phyloP scores from a whole-genome alignment of 2,888 invertebrate genomes.

The Seira ritae region DNA sequence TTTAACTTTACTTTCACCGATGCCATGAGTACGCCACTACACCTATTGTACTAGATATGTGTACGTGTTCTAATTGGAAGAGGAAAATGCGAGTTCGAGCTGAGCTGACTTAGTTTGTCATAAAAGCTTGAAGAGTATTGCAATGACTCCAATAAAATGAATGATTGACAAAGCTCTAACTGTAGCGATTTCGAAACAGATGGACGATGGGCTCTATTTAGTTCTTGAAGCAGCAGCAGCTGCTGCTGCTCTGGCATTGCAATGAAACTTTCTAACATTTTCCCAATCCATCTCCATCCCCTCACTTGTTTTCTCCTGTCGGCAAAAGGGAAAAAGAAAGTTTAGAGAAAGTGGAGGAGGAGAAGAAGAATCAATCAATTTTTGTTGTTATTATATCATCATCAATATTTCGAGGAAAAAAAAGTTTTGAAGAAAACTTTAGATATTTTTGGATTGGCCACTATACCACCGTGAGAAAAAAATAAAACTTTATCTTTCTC shows the following conservation, averaged over 20 bases:
- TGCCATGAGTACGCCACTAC: too few species aligned
- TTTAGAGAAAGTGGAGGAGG: neutral
- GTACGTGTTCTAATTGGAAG: too few species aligned
- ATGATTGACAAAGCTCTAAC: neutral
- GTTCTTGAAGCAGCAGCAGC: too few species aligned
- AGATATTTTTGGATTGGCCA: neutral
- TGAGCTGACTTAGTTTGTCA: neutral
- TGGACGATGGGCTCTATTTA: neutral
- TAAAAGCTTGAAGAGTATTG: neutral
- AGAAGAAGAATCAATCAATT: slow-evolving; percentile 2
- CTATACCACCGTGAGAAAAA: neutral
- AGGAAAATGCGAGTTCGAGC: too few species aligned
- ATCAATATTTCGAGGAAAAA: neutral
- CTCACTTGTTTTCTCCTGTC: neutral
- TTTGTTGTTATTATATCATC: slow-evolving; percentile 7
- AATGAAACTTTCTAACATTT: neutral
- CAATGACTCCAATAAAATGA: slow-evolving; percentile 6
- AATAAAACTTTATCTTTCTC: neutral
- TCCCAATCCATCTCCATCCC: neutral
- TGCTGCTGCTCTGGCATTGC: neutral
- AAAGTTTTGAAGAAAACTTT: neutral
- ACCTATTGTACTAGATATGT: too few species aligned
- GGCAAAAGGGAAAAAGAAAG: neutral
- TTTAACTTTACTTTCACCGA: too few species aligned
- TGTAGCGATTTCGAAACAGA: neutral